phyloP scores from a whole-genome alignment of 2,113 vertebrate genomes.

The Indri indri region DNA sequence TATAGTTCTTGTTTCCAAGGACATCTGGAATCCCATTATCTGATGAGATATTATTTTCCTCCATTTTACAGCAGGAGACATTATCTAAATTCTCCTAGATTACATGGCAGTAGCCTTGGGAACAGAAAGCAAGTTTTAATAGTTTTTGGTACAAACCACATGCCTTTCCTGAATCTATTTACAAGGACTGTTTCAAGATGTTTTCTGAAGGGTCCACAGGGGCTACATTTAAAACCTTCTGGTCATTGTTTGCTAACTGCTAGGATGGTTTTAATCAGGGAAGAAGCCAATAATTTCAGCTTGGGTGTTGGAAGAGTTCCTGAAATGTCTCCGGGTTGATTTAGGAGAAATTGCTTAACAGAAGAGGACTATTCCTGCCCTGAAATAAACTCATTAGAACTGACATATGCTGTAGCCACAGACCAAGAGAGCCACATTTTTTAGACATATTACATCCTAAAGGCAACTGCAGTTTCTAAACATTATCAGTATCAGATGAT shows the following conservation, averaged over 20 bases:
- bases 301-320: slow-evolving; percentile 2
- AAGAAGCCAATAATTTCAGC: slow-evolving; percentile 46
- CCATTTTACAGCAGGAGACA: slow-evolving; percentile 27
- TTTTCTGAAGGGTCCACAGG: slow-evolving; percentile 33
- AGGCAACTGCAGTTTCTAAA: neutral
- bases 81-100: slow-evolving; percentile 33
- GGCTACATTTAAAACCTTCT: slow-evolving; percentile 41
- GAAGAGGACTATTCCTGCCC: slow-evolving; percentile 9
- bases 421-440: neutral
- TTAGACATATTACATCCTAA: neutral
- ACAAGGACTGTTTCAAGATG: slow-evolving; percentile 33
- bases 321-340: slow-evolving; percentile 53
- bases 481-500: neutral
- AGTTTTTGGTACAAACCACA: slow-evolving; percentile 29
- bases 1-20: neutral
- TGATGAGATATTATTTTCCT: slow-evolving; percentile 18
- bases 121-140: slow-evolving; percentile 46
- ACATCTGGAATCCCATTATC: neutral
- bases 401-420: neutral
- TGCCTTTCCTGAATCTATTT: neutral
- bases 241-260: slow-evolving; percentile 17
- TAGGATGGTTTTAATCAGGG: slow-evolving; percentile 38
- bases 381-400: slow-evolving; percentile 37
- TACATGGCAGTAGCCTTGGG: neutral
- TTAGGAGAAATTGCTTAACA: slow-evolving; percentile 48